These are phyloP conservation scores for Muscicapa striata DNA, from an alignment of 2,797 vertebrate species.

Conservation along the genomic window DNA sequence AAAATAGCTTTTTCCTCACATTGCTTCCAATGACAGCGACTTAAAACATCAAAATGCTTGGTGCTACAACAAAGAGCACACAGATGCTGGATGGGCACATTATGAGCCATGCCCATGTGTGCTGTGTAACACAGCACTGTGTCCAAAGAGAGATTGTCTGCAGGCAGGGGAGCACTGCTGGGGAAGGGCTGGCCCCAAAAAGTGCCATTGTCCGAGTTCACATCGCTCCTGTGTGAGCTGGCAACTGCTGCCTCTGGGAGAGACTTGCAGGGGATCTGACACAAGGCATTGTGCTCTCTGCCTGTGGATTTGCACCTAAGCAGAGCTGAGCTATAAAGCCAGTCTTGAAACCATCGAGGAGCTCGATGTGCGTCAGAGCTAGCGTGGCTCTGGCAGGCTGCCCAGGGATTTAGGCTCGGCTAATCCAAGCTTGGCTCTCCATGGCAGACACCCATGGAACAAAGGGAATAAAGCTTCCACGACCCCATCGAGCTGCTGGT, in stretches of 20 bases:
- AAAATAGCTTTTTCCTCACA: neutral
- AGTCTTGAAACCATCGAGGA: slow-evolving; percentile 42
- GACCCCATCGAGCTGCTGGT: slow-evolving; percentile 39
- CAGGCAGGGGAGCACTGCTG: neutral
- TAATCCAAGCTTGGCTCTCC: slow-evolving; percentile 71
- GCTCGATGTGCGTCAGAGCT: slow-evolving; percentile 24
- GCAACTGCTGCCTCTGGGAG: neutral
- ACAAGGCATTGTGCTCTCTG: slow-evolving; percentile 19
- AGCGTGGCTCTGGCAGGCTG: slow-evolving; percentile 63
- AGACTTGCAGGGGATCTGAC: neutral
- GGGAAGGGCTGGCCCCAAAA: neutral
- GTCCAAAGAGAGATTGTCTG: neutral
- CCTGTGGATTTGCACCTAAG: slow-evolving; percentile 24
- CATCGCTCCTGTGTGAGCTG: neutral
- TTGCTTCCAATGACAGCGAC: neutral
- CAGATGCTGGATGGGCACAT: neutral
- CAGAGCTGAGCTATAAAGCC: slow-evolving; percentile 38
- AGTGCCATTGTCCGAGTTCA: neutral
- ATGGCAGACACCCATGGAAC: slow-evolving; percentile 64
- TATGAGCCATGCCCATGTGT: neutral
- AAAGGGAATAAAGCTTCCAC: slow-evolving; percentile 68
- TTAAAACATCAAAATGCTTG: neutral
- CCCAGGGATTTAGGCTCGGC: slow-evolving; percentile 61
- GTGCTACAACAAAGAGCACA: accelerated
- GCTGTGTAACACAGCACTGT: neutral